Conservation (phyloP, 1,140 invertebrate species). For the Nylanderia fulva region DNA sequence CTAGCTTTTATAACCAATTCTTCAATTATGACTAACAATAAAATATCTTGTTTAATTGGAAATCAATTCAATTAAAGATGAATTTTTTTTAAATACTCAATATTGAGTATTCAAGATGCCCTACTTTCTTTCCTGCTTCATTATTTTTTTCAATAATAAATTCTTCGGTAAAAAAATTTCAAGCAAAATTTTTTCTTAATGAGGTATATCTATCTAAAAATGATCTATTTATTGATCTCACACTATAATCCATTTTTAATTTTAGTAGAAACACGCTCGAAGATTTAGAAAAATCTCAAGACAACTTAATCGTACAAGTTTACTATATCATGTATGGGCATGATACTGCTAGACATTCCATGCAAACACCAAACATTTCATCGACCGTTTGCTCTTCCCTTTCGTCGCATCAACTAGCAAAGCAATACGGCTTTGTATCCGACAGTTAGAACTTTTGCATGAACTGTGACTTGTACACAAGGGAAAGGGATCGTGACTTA, state of each 20-base stretch:
- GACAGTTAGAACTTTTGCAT: slow-evolving; percentile 26
- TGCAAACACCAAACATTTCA: background rate
- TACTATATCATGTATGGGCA: background rate
- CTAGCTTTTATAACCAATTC: background rate
- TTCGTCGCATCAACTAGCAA: background rate
- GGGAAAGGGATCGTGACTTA: slow-evolving; percentile 14
- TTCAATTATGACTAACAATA: background rate
- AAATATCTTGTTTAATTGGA: background rate
- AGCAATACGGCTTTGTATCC: slow-evolving; percentile 9
- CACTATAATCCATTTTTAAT: background rate
- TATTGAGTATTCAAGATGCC: background rate
- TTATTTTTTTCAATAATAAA: background rate
- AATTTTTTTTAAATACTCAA: background rate
- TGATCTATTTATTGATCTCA: background rate
- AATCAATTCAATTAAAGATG: background rate
- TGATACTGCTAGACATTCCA: background rate
- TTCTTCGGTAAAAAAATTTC: background rate
- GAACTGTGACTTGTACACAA: slow-evolving; percentile 7
- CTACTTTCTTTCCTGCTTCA: background rate
- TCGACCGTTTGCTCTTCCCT: background rate
- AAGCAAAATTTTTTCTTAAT: background rate
- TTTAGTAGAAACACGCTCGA: background rate
- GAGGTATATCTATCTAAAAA: background rate
- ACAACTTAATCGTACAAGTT: background rate
- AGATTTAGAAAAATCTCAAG: background rate